A percentile compares a stretch with the other conserved stretches of the same genome.
Evolutionary conservation across 2,113 vertebrate genomes (phyloP).

Genomic region (Elaphurus davidianus): DNA sequence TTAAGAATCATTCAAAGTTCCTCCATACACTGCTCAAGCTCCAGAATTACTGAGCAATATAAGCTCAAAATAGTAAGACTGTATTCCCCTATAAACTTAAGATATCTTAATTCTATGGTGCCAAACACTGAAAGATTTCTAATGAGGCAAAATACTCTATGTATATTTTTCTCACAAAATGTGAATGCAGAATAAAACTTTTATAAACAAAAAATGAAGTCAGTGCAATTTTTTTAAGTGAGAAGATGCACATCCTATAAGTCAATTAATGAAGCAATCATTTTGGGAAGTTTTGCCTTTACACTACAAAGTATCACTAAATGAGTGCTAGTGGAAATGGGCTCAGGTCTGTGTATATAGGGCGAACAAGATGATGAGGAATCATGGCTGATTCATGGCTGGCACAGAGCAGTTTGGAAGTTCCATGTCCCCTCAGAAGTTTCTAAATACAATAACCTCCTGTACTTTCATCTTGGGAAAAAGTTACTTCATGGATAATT

Average conservation of each 20-base stretch:
- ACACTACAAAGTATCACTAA: not conserved
- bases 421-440: constrained; percentile 37
- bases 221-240: not conserved
- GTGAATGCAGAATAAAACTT: not conserved
- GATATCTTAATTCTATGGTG: not conserved
- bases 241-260: not conserved
- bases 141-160: not conserved
- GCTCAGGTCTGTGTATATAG: not conserved
- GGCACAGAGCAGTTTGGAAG: constrained; percentile 18
- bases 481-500: constrained; percentile 63
- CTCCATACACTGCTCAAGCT: not conserved
- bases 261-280: not conserved
- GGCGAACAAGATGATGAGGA: not conserved
- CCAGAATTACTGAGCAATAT: not conserved
- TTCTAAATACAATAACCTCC: constrained; percentile 64
- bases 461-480: constrained; percentile 58
- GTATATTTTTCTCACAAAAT: not conserved
- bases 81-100: not conserved
- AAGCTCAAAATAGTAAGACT: not conserved
- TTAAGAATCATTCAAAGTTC: constrained; percentile 30
- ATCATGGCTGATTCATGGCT: not conserved
- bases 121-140: not conserved
- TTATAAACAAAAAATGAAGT: constrained; percentile 15
- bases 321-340: constrained; percentile 23
- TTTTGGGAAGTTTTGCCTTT: constrained; percentile 1